Base-by-base conservation (phyloP, 92 coral and sea anemone genomes). In the Hydrozoanthus gracilis region DNA sequence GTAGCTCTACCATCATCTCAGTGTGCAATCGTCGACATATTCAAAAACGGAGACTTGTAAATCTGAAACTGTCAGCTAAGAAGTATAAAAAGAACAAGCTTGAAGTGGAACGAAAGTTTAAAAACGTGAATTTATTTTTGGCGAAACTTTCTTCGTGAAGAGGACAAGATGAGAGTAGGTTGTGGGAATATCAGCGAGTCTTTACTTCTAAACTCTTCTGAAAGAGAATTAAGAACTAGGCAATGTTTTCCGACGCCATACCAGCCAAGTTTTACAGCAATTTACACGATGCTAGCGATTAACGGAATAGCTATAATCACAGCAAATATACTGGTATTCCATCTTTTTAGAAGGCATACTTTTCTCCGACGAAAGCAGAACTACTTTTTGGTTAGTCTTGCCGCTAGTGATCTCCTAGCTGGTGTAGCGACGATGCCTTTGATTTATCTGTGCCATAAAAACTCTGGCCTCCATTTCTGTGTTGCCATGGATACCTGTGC, bases 401-500 rank as follows among this genome's bases (percentile, higher is more conserved):
- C 95, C 8, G 90, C 87, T 6, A 83, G 92, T 20, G 95, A 92
- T 44, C 51, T 91, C 7, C 82, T 86, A 2, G 87, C 95, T 14
- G 95, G 93, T 2, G 69, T 83, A 0, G 46, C 88, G 35, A 91
- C 87, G 4, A 76, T 92, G 51, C 95, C 95, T 0, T 48, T 92
- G 54, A 60, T 92, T n/a, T 74, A 88, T 61, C 20, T 87, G 16
- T 84, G 90, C 47, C 87, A 86, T 6, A 16, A 71, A 10, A 14
- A 54, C 4, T 8, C 2, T 6, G 55, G 20, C 18, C 18, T 78
- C 49, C 13, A 56, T 1, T 8, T 88, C 17, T 93, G 96, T 55
- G 86, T 91, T 4, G 96, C 89, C 11, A 93, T 93, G 96, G 95
- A 92, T 79, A 84, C 91, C 35, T 90, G 92, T 69, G 91, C 91